Evolutionary conservation across 1,140 invertebrate genomes (phyloP).

Genomic region (Drosophila auraria): DNA sequence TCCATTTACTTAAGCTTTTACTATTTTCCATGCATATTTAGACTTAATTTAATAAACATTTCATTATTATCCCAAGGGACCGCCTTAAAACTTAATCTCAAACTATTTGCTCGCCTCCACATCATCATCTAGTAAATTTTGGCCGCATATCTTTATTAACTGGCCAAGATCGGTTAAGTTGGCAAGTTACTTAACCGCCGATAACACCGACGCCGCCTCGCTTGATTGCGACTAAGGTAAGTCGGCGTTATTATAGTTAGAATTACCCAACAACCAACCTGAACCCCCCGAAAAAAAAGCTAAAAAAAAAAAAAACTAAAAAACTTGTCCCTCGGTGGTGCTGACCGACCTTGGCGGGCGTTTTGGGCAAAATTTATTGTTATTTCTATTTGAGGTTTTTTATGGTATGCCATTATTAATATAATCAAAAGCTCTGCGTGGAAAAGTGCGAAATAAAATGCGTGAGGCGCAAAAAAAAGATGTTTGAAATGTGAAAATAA

Average conservation of each 20-base stretch:
- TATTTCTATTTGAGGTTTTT: constrained; percentile 46
- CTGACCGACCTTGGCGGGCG: constrained; percentile 40
- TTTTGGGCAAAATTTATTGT: constrained; percentile 55
- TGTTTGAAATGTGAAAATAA: constrained; percentile 17
- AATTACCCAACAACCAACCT: constrained; percentile 19
- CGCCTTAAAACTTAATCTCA: background rate
- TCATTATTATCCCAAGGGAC: background rate
- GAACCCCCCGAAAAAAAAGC: background rate
- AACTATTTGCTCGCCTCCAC: background rate
- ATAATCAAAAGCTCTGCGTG: constrained; percentile 51
- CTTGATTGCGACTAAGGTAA: constrained; percentile 17
- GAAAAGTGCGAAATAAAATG: constrained; percentile 65
- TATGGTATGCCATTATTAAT: constrained; percentile 59
- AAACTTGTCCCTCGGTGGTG: constrained; percentile 20
- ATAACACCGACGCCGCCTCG: constrained; percentile 12
- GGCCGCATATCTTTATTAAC: constrained; percentile 35
- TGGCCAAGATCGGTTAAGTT: constrained; percentile 32
- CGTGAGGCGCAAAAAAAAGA: constrained; percentile 38
- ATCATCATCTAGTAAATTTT: constrained; percentile 28
- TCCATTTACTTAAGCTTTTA: no score
- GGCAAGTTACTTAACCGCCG: constrained; percentile 18
- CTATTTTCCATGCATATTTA: no score
- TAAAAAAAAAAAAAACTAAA: background rate
- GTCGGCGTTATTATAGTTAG: constrained; percentile 20
- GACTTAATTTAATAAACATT: no score